Evolutionary conservation across 2,797 vertebrate genomes (phyloP).

Genomic region (Sebastolobus altivelis): DNA sequence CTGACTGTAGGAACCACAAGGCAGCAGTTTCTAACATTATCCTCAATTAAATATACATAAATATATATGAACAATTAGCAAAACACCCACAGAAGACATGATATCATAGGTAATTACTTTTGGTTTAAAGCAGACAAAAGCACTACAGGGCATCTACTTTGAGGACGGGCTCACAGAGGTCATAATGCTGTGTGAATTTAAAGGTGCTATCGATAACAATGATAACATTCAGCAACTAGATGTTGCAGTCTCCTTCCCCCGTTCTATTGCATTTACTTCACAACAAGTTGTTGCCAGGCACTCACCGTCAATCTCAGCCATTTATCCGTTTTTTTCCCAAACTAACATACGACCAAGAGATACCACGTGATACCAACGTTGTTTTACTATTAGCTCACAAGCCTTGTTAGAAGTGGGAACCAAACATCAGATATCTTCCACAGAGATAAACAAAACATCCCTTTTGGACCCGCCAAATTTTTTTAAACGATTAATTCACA

Average conservation of each 20-base stretch:
- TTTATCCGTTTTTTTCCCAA: accelerated
- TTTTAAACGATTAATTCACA: too few species aligned
- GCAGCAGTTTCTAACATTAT: constrained; percentile 31
- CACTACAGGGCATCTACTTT: constrained; percentile 83
- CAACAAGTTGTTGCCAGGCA: too few species aligned
- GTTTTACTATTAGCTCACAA: too few species aligned
- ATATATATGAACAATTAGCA: neutral
- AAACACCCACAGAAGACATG: neutral
- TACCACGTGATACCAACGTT: accelerated
- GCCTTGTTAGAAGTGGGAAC: too few species aligned
- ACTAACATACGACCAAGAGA: too few species aligned
- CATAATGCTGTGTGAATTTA: neutral
- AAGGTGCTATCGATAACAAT: too few species aligned
- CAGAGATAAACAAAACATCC: too few species aligned
- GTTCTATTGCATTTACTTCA: too few species aligned
- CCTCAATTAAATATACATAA: neutral
- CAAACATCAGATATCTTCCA: too few species aligned
- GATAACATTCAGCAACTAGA: too few species aligned
- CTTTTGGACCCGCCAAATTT: too few species aligned
- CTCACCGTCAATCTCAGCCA: too few species aligned
- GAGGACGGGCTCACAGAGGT: constrained; percentile 79
- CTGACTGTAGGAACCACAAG: constrained; percentile 81
- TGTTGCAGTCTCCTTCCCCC: accelerated
- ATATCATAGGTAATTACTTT: neutral
- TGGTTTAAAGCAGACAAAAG: neutral